Conservation (phyloP, 2,797 vertebrate genomes). For the Hephaestus fuliginosus region DNA sequence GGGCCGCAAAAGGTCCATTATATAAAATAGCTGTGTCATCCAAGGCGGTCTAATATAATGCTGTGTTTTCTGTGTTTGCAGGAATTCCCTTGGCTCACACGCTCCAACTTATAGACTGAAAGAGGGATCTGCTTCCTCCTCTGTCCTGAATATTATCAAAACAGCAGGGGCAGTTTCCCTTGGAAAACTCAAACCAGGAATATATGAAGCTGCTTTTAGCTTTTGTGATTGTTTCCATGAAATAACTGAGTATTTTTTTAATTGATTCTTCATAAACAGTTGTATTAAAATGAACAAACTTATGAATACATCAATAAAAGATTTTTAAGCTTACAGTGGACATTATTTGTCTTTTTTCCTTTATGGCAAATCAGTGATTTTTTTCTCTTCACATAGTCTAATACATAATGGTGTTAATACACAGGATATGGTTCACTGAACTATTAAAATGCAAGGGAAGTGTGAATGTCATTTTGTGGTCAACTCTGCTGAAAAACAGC, state of each 20-base stretch:
- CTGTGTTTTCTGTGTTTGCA: constrained; percentile 76
- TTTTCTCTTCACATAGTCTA: background rate
- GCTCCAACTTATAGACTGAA: constrained; percentile 89
- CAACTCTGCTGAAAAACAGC: background rate
- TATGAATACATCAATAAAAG: constrained; percentile 35
- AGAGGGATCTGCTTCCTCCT: constrained; percentile 20
- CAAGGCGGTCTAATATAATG: constrained; percentile 14
- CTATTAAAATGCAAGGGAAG: background rate
- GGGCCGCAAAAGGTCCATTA: background rate
- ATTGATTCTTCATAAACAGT: constrained; percentile 42
- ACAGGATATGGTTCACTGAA: background rate
- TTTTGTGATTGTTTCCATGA: constrained; percentile 72
- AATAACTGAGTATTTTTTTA: constrained; percentile 49
- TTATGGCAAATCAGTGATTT: constrained; percentile 4
- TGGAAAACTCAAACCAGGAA: constrained; percentile 6
- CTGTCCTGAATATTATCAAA: constrained; percentile 21
- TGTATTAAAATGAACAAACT: constrained; percentile 26
- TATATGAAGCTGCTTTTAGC: constrained; percentile 21
- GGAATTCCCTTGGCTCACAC: constrained; percentile 98
- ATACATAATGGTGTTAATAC: background rate
- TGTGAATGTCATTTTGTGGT: background rate
- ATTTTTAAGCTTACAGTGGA: constrained; percentile 8
- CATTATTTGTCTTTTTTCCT: background rate
- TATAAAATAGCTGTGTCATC: background rate
- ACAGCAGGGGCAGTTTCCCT: constrained; percentile 20